Evolutionary conservation across 2,797 vertebrate genomes (phyloP).

Genomic region (Carduelis carduelis): DNA sequence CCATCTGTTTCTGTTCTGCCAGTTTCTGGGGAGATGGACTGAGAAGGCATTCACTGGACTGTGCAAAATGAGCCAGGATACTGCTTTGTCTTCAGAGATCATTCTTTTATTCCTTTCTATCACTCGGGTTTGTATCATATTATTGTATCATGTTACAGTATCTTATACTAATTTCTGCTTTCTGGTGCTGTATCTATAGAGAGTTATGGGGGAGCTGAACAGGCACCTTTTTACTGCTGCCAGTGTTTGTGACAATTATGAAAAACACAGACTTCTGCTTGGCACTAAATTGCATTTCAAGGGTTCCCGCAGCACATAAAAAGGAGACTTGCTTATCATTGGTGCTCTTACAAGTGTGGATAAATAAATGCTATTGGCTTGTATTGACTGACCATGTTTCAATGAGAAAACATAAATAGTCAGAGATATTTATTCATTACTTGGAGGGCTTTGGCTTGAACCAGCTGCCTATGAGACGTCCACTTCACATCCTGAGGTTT

Average conservation of each 20-base stretch:
- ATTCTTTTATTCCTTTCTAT: background rate
- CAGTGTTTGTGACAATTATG: background rate
- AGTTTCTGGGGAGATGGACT: background rate
- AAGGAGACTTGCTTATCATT: background rate
- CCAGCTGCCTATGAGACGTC: background rate
- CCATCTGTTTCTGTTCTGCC: background rate
- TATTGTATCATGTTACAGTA: background rate
- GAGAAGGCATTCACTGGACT: background rate
- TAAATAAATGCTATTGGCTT: background rate
- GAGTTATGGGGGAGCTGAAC: background rate
- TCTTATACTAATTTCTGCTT: background rate
- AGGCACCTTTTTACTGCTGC: background rate
- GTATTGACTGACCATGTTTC: background rate
- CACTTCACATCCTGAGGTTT: background rate
- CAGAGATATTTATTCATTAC: background rate
- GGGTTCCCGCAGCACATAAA: background rate
- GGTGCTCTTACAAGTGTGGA: background rate
- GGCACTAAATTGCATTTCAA: background rate
- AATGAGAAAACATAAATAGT: background rate
- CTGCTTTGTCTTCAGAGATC: background rate
- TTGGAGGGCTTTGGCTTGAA: background rate
- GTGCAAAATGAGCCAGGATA: background rate
- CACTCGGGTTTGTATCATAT: background rate
- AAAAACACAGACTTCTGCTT: background rate
- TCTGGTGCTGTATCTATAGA: background rate